Percentiles rank a stretch among this genome's conserved stretches.
phyloP scores from a whole-genome alignment of 2,113 vertebrate species.

The Ivindomyrus marchei region DNA sequence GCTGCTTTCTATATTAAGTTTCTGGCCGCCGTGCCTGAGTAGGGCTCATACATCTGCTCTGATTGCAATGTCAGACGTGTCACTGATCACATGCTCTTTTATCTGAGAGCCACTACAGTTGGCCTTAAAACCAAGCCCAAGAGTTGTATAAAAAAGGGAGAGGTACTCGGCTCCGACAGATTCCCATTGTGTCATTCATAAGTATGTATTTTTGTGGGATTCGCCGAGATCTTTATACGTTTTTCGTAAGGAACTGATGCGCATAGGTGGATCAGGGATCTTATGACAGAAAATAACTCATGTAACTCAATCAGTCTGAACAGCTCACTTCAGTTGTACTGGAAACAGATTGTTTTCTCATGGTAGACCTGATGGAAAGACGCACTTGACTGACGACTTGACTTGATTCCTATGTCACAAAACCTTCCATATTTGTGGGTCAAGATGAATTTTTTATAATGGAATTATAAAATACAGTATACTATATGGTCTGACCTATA shows the following conservation, averaged over 20 bases:
- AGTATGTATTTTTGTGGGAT: background rate
- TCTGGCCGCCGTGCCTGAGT: background rate
- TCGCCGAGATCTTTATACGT: background rate
- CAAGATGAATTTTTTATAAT: background rate
- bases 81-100: constrained; percentile 3
- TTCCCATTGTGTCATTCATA: background rate
- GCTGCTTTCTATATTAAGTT: background rate
- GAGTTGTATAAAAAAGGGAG: background rate
- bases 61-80: constrained; percentile 24
- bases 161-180: background rate
- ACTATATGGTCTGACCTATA: too few relatives aligned
- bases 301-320: background rate
- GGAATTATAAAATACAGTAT: background rate
- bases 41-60: constrained; percentile 1
- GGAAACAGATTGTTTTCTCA: background rate
- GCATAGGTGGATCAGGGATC: background rate
- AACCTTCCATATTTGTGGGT: background rate
- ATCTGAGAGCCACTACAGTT: constrained; percentile 1
- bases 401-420: background rate
- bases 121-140: background rate
- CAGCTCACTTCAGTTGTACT: background rate
- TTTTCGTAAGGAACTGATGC: background rate
- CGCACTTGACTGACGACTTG: background rate
- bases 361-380: background rate
- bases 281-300: background rate